Percentiles rank a stretch among this genome's conserved stretches.
Evolutionary conservation across 1,140 invertebrate genomes (phyloP).

Genomic region (Atta texana): DNA sequence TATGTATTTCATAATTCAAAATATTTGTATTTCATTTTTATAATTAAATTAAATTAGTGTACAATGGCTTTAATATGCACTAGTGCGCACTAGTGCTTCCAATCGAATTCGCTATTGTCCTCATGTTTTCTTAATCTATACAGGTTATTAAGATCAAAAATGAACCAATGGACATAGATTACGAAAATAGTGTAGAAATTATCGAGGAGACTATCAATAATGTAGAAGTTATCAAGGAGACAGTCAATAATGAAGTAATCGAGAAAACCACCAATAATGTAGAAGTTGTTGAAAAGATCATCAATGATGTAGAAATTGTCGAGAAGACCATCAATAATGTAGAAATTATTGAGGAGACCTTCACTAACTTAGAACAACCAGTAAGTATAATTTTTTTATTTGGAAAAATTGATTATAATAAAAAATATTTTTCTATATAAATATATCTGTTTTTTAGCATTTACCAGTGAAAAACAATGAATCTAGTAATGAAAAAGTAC

Average conservation of each 20-base stretch:
- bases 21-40: no score
- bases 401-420: background rate
- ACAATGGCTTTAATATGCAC: no score
- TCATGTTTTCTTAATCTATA: background rate
- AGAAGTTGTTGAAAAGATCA: no score
- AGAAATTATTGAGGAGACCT: constrained; percentile 56
- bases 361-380: constrained; percentile 37
- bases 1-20: no score
- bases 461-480: background rate
- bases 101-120: background rate
- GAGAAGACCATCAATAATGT: background rate
- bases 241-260: constrained; percentile 29
- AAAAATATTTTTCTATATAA: background rate
- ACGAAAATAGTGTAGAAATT: constrained; percentile 72
- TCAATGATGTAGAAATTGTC: no score
- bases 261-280: no score
- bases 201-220: constrained; percentile 16
- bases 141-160: constrained; percentile 78
- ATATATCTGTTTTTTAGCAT: background rate
- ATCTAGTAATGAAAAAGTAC: background rate
- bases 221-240: constrained; percentile 27
- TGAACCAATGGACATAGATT: constrained; percentile 80
- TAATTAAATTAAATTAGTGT: no score
- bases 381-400: constrained; percentile 71
- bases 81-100: no score